A percentile compares a stretch with the other conserved stretches of the same genome.
These are phyloP conservation scores for Cinclus mexicanus DNA, from an alignment of 2,113 vertebrate genomes.

Conservation along the genomic window DNA sequence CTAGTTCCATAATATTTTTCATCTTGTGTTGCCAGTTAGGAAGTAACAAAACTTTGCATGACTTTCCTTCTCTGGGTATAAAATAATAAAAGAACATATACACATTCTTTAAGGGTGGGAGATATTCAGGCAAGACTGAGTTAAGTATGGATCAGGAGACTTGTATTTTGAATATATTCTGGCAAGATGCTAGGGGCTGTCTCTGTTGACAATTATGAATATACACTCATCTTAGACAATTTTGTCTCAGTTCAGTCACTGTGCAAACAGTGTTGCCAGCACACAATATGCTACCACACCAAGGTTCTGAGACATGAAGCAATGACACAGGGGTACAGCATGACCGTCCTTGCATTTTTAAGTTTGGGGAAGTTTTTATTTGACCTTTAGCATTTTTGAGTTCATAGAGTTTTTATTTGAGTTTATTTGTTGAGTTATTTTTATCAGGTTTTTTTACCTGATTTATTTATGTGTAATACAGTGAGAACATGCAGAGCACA, in stretches of 20 bases:
- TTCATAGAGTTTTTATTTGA: not conserved
- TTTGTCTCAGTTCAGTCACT: not conserved
- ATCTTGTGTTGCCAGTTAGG: not conserved
- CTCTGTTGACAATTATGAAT: not conserved
- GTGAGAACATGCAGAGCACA: not conserved
- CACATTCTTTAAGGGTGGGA: not conserved
- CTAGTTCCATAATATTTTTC: not conserved
- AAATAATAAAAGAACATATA: not conserved
- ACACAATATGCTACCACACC: not conserved
- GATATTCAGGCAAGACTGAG: not conserved
- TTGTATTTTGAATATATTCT: not conserved
- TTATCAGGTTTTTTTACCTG: not conserved
- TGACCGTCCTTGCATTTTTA: not conserved
- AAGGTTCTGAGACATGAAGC: not conserved
- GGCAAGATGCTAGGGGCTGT: not conserved
- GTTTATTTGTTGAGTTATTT: not conserved
- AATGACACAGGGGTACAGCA: not conserved
- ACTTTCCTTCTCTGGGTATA: not conserved
- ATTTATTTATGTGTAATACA: not conserved
- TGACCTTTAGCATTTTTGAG: not conserved
- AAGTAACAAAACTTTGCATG: not conserved
- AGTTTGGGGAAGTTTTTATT: not conserved
- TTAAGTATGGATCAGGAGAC: not conserved
- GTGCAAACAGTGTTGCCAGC: not conserved
- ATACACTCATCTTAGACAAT: not conserved